Base-by-base conservation (phyloP, 2,797 vertebrate genomes). In the Clarias platycephalus region DNA sequence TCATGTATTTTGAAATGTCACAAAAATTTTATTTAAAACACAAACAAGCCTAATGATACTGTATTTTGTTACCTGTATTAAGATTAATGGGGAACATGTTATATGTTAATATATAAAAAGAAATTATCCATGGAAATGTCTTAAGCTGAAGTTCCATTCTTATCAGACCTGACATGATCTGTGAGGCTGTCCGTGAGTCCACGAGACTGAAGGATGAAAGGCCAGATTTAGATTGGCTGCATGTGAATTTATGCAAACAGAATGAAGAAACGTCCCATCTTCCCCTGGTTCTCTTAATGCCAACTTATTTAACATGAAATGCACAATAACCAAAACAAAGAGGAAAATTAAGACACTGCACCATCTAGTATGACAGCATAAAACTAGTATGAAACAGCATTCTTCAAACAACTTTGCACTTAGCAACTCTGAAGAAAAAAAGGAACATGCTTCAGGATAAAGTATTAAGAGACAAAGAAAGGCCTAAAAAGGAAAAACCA, bases 281-380 rank as follows among this genome's bases (percentile, higher is more conserved):
- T 82, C 67, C 64, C 34, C 13, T 83, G 24, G 31, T 78, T 86
- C 71, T 37, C 58, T 80, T 64, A 81, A 79, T 20, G 72, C 67
- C 55, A 37, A 77, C 58, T 26, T 1, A n/a, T n/a, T 57, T 68
- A 81, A 34, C 55, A 66, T 78, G 34, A 83, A 72, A 40, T 18
- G 15, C 55, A 71, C 84, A 49, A 37, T 60, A 70, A 68, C 64
- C 6, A 22, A 66, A 57, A 44, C 5, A 24, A 76, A 57, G 5
- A 31, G 26, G 20, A 26, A 67, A 37, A 22, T 67, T 18, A 28
- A 70, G n/a, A 74, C 7, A 20, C 26, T 10, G 76, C 13, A 64
- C 26, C 40, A 74, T n/a, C 26, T 44, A 34, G 4, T 53, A 66
- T n/a, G 26, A 49, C 20, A 18, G 44, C 20, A 28, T 49, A 49